Percentiles rank a stretch among this genome's conserved stretches.
Conservation (phyloP, 2,113 vertebrate species). For the Emberiza fucata region DNA sequence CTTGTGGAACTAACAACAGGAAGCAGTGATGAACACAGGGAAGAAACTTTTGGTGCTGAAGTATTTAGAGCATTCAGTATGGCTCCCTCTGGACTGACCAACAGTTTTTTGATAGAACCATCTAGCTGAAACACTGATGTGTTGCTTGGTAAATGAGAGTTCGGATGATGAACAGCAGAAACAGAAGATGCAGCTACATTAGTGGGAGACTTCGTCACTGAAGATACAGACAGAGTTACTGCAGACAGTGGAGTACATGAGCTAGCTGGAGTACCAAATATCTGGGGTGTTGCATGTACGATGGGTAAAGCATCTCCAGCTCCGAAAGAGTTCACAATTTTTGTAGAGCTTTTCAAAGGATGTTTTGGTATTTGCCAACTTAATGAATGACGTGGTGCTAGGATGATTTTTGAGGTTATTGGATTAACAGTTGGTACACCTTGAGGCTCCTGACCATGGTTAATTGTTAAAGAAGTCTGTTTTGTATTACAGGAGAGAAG, state of each 20-base stretch:
- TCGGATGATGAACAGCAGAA: conserved; percentile 51
- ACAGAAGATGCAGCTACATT: conserved; percentile 60
- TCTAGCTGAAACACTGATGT: conserved; percentile 71
- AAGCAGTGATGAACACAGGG: conserved; percentile 68
- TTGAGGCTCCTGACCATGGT: conserved; percentile 53
- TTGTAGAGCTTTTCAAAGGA: conserved; percentile 73
- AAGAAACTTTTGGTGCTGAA: conserved; percentile 66
- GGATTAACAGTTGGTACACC: conserved; percentile 31
- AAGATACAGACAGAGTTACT: conserved; percentile 54
- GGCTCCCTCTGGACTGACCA: conserved; percentile 88
- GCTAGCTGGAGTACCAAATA: conserved; percentile 66
- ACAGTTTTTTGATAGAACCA: conserved; percentile 80
- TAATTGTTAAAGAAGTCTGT: conserved; percentile 66
- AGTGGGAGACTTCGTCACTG: conserved; percentile 61
- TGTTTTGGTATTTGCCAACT: conserved; percentile 65
- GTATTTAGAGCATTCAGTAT: conserved; percentile 84
- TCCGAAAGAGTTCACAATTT: conserved; percentile 77
- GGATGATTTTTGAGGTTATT: conserved; percentile 60
- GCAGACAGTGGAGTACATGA: conserved; percentile 59
- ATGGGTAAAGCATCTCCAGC: conserved; percentile 75
- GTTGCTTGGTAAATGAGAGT: conserved; percentile 62
- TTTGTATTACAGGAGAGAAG: conserved; percentile 82
- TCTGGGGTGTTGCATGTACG: conserved; percentile 76
- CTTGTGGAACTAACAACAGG: conserved; percentile 70
- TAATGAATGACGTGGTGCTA: conserved; percentile 61